Evolutionary conservation across 2,888 invertebrate species (phyloP).

Genomic region (Girardia tigrina): DNA sequence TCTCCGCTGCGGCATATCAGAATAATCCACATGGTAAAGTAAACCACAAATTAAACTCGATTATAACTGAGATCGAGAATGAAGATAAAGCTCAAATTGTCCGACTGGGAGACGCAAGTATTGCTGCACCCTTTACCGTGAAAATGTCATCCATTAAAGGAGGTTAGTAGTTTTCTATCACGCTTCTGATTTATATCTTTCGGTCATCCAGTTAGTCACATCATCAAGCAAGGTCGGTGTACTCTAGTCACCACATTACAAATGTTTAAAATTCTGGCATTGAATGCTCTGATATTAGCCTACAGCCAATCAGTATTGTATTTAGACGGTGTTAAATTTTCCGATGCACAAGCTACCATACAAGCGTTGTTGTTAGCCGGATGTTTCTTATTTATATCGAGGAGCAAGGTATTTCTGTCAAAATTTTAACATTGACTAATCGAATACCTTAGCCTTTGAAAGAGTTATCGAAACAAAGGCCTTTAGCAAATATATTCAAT

Average conservation of each 20-base stretch:
- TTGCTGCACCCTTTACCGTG: constrained; percentile 96
- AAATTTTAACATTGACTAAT: neutral
- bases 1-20: neutral
- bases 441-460: constrained; percentile 62
- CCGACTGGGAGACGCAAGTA: constrained; percentile 89
- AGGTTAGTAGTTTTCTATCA: constrained; percentile 54
- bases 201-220: constrained; percentile 71
- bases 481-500: constrained; percentile 95
- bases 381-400: constrained; percentile 91
- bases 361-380: constrained; percentile 86
- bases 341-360: constrained; percentile 88
- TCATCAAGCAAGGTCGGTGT: constrained; percentile 96
- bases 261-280: constrained; percentile 97
- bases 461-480: constrained; percentile 76
- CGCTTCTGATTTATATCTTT: constrained; percentile 27
- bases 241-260: constrained; percentile 95
- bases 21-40: constrained; percentile 57
- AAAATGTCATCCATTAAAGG: constrained; percentile 84
- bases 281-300: constrained; percentile 89
- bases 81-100: constrained; percentile 56
- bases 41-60: constrained; percentile 40
- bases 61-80: constrained; percentile 46
- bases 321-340: constrained; percentile 89
- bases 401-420: constrained; percentile 65
- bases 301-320: constrained; percentile 97